Percentiles rank a stretch among this genome's conserved stretches.
These are phyloP conservation scores for Eustalomyia histrio DNA, from an alignment of 2,888 invertebrate genomes.

Conservation along the genomic window DNA sequence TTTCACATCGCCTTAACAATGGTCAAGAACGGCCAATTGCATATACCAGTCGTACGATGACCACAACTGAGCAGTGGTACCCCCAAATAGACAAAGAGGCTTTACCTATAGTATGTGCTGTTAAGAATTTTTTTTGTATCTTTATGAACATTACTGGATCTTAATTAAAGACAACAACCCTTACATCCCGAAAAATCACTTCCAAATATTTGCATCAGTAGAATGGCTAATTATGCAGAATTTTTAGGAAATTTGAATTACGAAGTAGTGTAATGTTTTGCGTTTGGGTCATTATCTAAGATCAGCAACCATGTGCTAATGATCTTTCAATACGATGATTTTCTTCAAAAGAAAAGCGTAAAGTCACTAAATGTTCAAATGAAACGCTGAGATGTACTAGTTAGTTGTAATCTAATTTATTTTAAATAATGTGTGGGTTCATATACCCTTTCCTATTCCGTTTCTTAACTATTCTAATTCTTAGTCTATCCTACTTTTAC, in stretches of 20 bases:
- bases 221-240: conserved; percentile 48
- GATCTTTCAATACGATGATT: too few relatives aligned
- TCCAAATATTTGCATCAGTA: conserved; percentile 34
- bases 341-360: too few relatives aligned
- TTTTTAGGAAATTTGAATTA: conserved; percentile 44
- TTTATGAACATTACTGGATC: conserved; percentile 39
- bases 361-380: too few relatives aligned
- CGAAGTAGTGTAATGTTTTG: too few relatives aligned
- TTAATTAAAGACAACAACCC: conserved; percentile 24
- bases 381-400: too few relatives aligned
- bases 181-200: conserved; percentile 24
- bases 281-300: too few relatives aligned
- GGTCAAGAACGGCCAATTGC: conserved; percentile 28
- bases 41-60: conserved; percentile 46
- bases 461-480: too few relatives aligned
- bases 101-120: conserved; percentile 53
- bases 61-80: conserved; percentile 42
- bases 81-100: conserved; percentile 55
- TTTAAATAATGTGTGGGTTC: too few relatives aligned
- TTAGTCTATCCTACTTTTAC: too few relatives aligned
- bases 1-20: neutral
- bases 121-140: conserved; percentile 20
- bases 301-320: too few relatives aligned
- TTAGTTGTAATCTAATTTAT: too few relatives aligned
- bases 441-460: too few relatives aligned